Evolutionary conservation across 2,113 vertebrate genomes (phyloP).

Genomic region (Pseudorhombus dupliciocellatus): DNA sequence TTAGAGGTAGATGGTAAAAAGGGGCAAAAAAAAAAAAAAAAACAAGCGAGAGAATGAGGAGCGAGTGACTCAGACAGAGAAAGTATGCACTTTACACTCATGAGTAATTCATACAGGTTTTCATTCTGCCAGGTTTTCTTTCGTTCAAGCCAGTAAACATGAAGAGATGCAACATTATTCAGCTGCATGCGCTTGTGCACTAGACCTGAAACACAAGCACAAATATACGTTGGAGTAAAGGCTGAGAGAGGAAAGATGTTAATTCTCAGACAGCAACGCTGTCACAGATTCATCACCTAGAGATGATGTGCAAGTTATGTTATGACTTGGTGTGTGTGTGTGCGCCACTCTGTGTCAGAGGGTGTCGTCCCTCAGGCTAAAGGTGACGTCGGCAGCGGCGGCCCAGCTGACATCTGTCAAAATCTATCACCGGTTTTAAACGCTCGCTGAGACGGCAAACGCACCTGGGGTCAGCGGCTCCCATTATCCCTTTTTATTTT

Average conservation of each 20-base stretch:
- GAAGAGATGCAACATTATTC: constrained; percentile 65
- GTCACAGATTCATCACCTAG: constrained; percentile 24
- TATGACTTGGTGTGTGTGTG: constrained; percentile 12
- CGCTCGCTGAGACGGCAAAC: constrained; percentile 39
- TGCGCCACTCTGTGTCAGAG: constrained; percentile 20
- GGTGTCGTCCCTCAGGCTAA: constrained; percentile 58
- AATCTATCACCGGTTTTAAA: constrained; percentile 55
- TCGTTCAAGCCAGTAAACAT: constrained; percentile 60
- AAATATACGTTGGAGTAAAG: constrained; percentile 2
- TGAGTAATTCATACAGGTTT: constrained; percentile 69
- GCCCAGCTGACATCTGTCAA: constrained; percentile 65
- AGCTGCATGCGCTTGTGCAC: constrained; percentile 14
- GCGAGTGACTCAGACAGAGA: constrained; percentile 1
- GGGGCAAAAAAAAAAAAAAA: neutral
- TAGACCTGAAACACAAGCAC: constrained; percentile 16
- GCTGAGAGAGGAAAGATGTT: constrained; percentile 4
- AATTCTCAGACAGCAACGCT: constrained; percentile 29
- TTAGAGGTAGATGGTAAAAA: constrained; percentile 26
- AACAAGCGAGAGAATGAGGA: neutral
- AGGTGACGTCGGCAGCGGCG: constrained; percentile 52
- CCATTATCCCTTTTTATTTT: constrained; percentile 5
- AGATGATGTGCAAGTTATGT: constrained; percentile 44
- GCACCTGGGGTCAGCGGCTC: constrained; percentile 27
- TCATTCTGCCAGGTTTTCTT: constrained; percentile 51
- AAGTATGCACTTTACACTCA: constrained; percentile 62